These are phyloP conservation scores for Clarias platycephalus DNA, from an alignment of 2,797 vertebrate genomes.

Conservation along the genomic window DNA sequence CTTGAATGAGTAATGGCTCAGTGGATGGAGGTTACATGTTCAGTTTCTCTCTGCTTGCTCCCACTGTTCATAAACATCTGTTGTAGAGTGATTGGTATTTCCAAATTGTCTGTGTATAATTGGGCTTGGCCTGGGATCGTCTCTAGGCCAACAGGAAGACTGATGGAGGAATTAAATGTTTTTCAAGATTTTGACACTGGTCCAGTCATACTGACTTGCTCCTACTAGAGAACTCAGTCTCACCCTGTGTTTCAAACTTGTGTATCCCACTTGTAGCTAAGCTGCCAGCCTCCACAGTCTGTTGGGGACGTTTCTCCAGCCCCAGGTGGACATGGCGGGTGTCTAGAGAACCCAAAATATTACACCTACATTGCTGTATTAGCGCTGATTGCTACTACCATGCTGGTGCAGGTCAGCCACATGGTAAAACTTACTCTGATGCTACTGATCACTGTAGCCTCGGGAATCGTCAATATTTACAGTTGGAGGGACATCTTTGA, in stretches of 20 bases:
- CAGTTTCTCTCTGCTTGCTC: no score
- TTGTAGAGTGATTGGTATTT: no score
- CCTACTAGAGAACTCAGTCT: neutral
- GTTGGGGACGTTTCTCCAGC: conserved; percentile 33
- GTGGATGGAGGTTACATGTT: no score
- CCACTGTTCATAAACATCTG: no score
- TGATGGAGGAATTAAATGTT: neutral
- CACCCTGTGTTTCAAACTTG: neutral
- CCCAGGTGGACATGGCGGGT: conserved; percentile 60
- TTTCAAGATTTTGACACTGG: neutral
- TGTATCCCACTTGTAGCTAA: conserved; percentile 74
- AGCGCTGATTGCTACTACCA: conserved; percentile 90
- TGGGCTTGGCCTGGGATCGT: no score
- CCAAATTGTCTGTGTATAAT: no score
- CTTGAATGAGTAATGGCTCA: neutral
- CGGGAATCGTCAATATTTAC: conserved; percentile 85
- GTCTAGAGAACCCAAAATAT: conserved; percentile 88
- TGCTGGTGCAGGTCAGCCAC: conserved; percentile 98
- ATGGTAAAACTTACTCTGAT: conserved; percentile 96
- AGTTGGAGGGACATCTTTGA: conserved; percentile 89
- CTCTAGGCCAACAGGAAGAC: no score
- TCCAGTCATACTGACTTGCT: neutral
- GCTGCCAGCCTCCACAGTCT: conserved; percentile 73
- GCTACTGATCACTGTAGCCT: conserved; percentile 81
- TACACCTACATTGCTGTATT: conserved; percentile 87